A percentile compares a stretch with the other conserved stretches of the same genome.
These are phyloP conservation scores for Sebastes hopkinsi DNA, from an alignment of 2,797 vertebrate species.

Conservation along the genomic window DNA sequence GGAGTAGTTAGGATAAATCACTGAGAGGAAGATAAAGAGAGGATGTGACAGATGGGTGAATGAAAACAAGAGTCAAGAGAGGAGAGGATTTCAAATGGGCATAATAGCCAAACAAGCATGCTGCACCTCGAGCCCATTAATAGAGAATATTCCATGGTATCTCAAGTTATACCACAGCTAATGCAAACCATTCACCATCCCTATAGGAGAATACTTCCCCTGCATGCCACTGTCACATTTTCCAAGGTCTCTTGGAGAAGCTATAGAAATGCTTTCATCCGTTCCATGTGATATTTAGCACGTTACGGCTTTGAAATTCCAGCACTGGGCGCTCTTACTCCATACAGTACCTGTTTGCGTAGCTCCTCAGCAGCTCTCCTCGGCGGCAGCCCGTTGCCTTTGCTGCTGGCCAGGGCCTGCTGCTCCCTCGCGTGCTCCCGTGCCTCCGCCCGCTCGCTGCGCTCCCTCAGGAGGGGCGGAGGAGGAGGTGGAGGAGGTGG, in stretches of 20 bases:
- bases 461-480: constrained; percentile 88
- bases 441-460: constrained; percentile 87
- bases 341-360: constrained; percentile 90
- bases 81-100: not conserved
- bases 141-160: not conserved
- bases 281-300: not conserved
- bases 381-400: constrained; percentile 86
- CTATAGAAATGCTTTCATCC: not conserved
- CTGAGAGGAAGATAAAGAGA: not conserved
- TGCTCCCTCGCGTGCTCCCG: constrained; percentile 84
- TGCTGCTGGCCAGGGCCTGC: constrained; percentile 83
- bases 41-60: constrained; percentile 25
- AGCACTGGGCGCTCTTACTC: rapidly evolving
- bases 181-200: not conserved
- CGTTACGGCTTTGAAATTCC: not conserved
- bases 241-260: not conserved
- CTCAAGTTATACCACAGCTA: not conserved
- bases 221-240: not conserved
- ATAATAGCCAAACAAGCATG: constrained; percentile 11
- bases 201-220: not conserved
- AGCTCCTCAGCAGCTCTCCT: constrained; percentile 94
- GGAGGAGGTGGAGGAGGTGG: constrained; percentile 76
- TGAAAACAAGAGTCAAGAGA: constrained; percentile 23
- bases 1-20: constrained; percentile 28
- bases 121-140: not conserved